Evolutionary conservation across 1,140 invertebrate genomes (phyloP), one percentile per base, ranked within the genome.

Genomic region (Acromyrmex echinatior): DNA sequence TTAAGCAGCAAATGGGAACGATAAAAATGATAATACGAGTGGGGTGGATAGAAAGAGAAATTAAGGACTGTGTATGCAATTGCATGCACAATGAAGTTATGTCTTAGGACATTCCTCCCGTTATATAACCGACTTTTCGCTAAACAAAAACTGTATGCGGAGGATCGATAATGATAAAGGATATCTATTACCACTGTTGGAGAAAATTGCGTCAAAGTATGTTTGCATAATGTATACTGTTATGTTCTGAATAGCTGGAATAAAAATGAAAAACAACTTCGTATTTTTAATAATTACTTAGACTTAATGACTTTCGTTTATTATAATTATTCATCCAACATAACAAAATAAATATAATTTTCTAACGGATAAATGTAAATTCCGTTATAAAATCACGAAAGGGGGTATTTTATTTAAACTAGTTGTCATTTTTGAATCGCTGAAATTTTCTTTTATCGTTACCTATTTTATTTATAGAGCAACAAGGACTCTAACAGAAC

Each of bases 141-240:
- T 45, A 45, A 70, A 65, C 31, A 68, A 70, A 81, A 81, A 81
- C 14, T n/a, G 2, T 49, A 25, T 2, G 16, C 51, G 25, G 21
- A 56, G 39, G 9, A 81, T 81, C 79, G 51, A 81, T 81, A 81
- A 81, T 81, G 65, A 81, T 39, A 81, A 81, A 81, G 28, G 78
- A 80, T 60, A 71, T 58, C 51, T 58, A 5, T 58, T 71, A 28
- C 21, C 21, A 53, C 21, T 39, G 21, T n/a, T 56, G 49, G n/a
- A 81, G 53, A 71, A 81, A 81, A 81, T 45, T 81, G 53, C 66
- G 16, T 81, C 65, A 28, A 21, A 21, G 51, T 56, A 58, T 45
- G 16, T 28, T 49, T 53, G 51, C 79, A 68, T 79, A 79, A 79
- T 66, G 39, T 18, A 70, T 68, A 16, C 6, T n/a, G 65, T 39